phyloP scores from a whole-genome alignment of 2,888 invertebrate species.

The Morpho achilles region DNA sequence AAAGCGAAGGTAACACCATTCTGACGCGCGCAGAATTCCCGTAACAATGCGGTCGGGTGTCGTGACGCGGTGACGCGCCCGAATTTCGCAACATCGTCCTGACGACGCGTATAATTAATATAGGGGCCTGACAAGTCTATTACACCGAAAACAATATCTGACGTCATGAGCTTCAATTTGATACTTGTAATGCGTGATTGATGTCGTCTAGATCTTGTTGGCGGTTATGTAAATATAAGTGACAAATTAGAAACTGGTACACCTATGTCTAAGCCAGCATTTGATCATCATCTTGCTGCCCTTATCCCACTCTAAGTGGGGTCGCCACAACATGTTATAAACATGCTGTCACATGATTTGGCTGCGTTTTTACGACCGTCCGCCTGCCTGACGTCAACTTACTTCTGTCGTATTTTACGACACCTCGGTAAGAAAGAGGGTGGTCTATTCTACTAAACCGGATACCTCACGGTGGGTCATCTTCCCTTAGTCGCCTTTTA shows the following conservation, averaged over 20 bases:
- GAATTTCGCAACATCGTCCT: slow-evolving; percentile 29
- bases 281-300: too few relatives aligned
- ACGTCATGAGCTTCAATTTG: slow-evolving; percentile 23
- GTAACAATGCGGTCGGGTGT: slow-evolving; percentile 58
- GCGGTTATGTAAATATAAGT: slow-evolving; percentile 12
- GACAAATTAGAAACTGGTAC: slow-evolving; percentile 6
- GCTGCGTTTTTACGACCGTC: too few relatives aligned
- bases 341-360: too few relatives aligned
- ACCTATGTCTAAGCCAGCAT: not conserved
- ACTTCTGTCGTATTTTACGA: too few relatives aligned
- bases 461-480: too few relatives aligned
- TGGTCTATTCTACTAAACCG: too few relatives aligned
- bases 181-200: slow-evolving; percentile 25
- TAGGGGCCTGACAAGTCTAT: slow-evolving; percentile 36
- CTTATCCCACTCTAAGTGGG: too few relatives aligned
- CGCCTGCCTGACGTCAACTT: too few relatives aligned
- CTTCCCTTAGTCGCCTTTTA: too few relatives aligned
- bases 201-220: slow-evolving; percentile 9
- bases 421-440: too few relatives aligned
- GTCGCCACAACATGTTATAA: too few relatives aligned
- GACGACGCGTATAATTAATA: slow-evolving; percentile 37
- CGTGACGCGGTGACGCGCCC: slow-evolving; percentile 31
- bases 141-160: slow-evolving; percentile 34
- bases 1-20: slow-evolving; percentile 20
- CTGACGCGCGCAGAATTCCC: slow-evolving; percentile 42